Evolutionary conservation across 2,113 vertebrate genomes (phyloP).

Genomic region (Anolis sagrei): DNA sequence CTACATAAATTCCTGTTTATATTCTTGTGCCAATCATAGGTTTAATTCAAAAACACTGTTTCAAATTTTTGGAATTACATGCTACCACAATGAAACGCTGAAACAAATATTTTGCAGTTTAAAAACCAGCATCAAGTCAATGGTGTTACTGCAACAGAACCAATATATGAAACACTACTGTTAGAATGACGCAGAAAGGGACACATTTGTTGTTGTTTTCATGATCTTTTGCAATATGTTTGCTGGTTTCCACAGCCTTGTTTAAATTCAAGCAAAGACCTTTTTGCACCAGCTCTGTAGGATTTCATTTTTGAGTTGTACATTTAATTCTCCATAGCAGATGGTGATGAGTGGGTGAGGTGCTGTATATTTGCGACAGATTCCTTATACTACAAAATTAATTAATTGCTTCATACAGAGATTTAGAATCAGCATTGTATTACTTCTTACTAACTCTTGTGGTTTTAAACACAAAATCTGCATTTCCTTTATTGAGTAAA

Average conservation of each 20-base stretch:
- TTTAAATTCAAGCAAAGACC: slow-evolving; percentile 73
- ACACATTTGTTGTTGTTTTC: slow-evolving; percentile 75
- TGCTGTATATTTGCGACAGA: slow-evolving; percentile 79
- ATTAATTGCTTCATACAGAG: slow-evolving; percentile 76
- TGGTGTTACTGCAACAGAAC: slow-evolving; percentile 45
- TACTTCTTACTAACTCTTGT: slow-evolving; percentile 52
- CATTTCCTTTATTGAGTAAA: slow-evolving; percentile 35
- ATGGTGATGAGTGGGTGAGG: slow-evolving; percentile 81
- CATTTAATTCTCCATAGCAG: slow-evolving; percentile 77
- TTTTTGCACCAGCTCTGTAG: slow-evolving; percentile 73
- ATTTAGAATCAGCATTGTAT: slow-evolving; percentile 72
- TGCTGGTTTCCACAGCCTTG: slow-evolving; percentile 72
- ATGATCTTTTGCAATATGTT: slow-evolving; percentile 74
- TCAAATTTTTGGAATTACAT: neutral
- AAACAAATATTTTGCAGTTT: neutral
- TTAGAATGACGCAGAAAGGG: slow-evolving; percentile 65
- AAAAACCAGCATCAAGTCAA: slow-evolving; percentile 6
- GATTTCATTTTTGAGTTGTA: slow-evolving; percentile 73
- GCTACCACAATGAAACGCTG: neutral
- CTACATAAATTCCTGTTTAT: neutral
- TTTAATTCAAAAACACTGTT: neutral
- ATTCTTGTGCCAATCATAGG: neutral
- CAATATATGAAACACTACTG: slow-evolving; percentile 28
- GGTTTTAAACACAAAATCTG: slow-evolving; percentile 28
- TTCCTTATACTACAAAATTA: slow-evolving; percentile 77